phyloP scores from a whole-genome alignment of 2,888 invertebrate genomes.

The Callosobruchus maculatus region DNA sequence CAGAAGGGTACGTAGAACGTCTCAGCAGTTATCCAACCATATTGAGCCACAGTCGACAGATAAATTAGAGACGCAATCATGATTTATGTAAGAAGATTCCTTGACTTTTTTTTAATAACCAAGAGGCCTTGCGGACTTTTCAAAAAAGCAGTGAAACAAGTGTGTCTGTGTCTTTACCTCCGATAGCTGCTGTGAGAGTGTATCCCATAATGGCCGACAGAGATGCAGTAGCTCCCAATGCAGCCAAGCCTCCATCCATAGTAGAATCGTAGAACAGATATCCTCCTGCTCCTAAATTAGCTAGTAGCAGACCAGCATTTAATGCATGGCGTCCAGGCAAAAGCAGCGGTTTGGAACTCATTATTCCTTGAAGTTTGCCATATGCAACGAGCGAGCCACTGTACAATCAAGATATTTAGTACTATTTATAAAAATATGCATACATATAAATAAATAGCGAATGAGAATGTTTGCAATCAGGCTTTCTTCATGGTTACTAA shows the following conservation, averaged over 20 bases:
- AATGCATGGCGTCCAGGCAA: conserved; percentile 79
- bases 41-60: too few species aligned
- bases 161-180: conserved; percentile 55
- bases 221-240: conserved; percentile 71
- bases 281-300: conserved; percentile 71
- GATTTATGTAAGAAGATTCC: too few species aligned
- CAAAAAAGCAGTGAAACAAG: too few species aligned
- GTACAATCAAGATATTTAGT: conserved; percentile 18
- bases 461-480: too few species aligned
- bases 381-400: conserved; percentile 87
- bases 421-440: not conserved
- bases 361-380: conserved; percentile 80
- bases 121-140: too few species aligned
- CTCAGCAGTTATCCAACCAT: too few species aligned
- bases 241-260: conserved; percentile 65
- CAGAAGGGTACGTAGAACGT: too few species aligned
- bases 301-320: conserved; percentile 65
- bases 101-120: too few species aligned
- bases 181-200: conserved; percentile 84
- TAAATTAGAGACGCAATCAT: too few species aligned
- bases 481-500: too few species aligned
- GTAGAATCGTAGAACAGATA: conserved; percentile 64
- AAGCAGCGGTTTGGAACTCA: conserved; percentile 76
- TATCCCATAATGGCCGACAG: conserved; percentile 80
- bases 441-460: too few species aligned